Base-by-base conservation (phyloP, 2,888 invertebrate species). In the Melipona bicolor region DNA sequence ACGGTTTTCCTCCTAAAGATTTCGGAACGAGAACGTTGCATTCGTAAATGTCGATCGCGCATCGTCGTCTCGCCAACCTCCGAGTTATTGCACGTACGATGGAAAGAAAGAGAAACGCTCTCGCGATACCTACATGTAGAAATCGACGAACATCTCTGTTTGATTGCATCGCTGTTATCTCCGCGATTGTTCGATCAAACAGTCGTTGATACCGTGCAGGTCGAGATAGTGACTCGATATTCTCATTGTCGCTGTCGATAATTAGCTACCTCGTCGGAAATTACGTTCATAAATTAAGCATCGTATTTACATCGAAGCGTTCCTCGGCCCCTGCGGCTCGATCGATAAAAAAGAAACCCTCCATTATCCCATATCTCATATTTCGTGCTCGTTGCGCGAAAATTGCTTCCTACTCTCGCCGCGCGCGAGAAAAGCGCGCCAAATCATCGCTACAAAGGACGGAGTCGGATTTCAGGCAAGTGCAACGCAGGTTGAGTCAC, bases 281-380 rank as follows among this genome's bases (percentile, higher is more conserved):
- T 43, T 43, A 43, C 27, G 49, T 82, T 68, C 72, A 87, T 87
- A 86, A 88, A 67, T 88, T 83, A 85, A 52, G 81, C 43, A 72
- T 81, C 76, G 71, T 90, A 90, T 90, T 88, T 90, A 90, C 87
- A 89, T 74, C 24, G 69, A 75, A 76, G 62, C 59, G 36, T 75
- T 17, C 19, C 61, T 61, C 64, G 61, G 49, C 49, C 5, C 6
- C 9, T 62, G 70, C 3, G 24, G 24, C 43, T 19, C 36, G 68
- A 36, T 64, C 71, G 62, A 70, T 43, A 19, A 65, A 59, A 24
- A 61, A 59, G n/a, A 77, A 15, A 6, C n/a, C 52, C 56, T 17
- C 49, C 67, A 49, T 68, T 19, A 56, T 50, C 65, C 27, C 27
- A 27, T 27, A 27, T 27, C 27, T 24, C 24, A 24, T 24, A 65